Conservation (phyloP, 2,888 invertebrate species). For the Steinernema scapterisci region DNA sequence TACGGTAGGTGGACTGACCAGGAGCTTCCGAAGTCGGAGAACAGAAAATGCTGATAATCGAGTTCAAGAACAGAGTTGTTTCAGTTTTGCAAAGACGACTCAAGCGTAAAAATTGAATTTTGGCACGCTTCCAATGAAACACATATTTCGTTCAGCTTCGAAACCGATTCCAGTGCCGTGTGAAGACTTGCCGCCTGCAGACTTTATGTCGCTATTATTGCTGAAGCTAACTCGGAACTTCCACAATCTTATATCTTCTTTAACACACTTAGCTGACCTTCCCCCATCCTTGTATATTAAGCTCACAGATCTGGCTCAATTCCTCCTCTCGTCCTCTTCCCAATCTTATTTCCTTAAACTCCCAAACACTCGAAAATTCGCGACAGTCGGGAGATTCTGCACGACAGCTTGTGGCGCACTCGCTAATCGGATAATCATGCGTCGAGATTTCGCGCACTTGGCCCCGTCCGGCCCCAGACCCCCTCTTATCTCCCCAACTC, state of each 20-base stretch:
- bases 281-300: too few relatives aligned
- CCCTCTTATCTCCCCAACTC: constrained; percentile 10
- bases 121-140: too few relatives aligned
- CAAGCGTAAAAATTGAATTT: too few relatives aligned
- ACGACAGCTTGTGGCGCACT: constrained; percentile 26
- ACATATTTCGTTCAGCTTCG: too few relatives aligned
- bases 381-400: constrained; percentile 24
- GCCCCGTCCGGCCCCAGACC: background rate
- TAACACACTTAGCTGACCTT: too few relatives aligned
- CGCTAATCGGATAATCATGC: constrained; percentile 29
- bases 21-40: background rate
- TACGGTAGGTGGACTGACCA: background rate
- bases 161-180: too few relatives aligned
- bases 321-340: background rate
- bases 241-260: too few relatives aligned
- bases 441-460: constrained; percentile 32
- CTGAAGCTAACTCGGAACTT: too few relatives aligned
- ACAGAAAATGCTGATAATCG: background rate
- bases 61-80: too few relatives aligned
- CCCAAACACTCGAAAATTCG: constrained; percentile 26
- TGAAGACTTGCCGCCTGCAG: too few relatives aligned
- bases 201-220: too few relatives aligned
- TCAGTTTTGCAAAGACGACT: too few relatives aligned
- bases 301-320: background rate
- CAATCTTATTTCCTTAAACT: background rate